phyloP scores from a whole-genome alignment of 2,888 invertebrate species.

The Leucozona laternaria region DNA sequence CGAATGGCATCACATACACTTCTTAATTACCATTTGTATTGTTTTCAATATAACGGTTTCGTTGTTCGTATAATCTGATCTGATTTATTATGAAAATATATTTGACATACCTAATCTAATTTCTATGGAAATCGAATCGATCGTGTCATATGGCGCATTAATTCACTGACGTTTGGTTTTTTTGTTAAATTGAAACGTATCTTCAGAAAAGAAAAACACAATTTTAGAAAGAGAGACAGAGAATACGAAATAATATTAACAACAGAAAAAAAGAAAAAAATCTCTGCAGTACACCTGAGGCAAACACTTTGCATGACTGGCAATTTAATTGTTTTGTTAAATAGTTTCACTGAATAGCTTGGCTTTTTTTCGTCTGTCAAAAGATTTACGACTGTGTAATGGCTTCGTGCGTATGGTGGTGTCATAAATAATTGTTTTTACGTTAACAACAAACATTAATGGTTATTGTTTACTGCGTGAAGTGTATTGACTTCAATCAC shows the following conservation, averaged over 20 bases:
- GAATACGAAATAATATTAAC: background rate
- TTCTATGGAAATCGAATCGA: conserved; percentile 7
- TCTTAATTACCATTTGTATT: conserved; percentile 33
- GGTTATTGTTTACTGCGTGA: conserved; percentile 22
- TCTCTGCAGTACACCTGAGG: conserved; percentile 15
- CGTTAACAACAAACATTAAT: conserved; percentile 16
- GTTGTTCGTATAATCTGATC: background rate
- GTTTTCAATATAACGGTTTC: conserved; percentile 6
- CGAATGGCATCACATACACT: background rate
- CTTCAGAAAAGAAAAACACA: background rate
- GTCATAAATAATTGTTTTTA: conserved; percentile 18
- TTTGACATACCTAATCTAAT: background rate
- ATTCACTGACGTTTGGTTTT: conserved; percentile 11
- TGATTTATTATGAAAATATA: background rate
- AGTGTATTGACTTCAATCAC: conserved; percentile 52
- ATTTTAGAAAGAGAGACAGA: background rate
- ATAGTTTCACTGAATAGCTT: conserved; percentile 16
- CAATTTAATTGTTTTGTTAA: conserved; percentile 50
- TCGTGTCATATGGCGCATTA: background rate
- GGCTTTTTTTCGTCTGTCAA: conserved; percentile 13
- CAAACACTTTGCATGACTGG: conserved; percentile 44
- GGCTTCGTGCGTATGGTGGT: conserved; percentile 6
- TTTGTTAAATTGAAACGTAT: conserved; percentile 3
- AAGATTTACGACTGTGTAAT: conserved; percentile 20
- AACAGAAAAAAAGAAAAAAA: conserved; percentile 21